Conservation (phyloP, 2,888 invertebrate species). For the Formica aserva region DNA sequence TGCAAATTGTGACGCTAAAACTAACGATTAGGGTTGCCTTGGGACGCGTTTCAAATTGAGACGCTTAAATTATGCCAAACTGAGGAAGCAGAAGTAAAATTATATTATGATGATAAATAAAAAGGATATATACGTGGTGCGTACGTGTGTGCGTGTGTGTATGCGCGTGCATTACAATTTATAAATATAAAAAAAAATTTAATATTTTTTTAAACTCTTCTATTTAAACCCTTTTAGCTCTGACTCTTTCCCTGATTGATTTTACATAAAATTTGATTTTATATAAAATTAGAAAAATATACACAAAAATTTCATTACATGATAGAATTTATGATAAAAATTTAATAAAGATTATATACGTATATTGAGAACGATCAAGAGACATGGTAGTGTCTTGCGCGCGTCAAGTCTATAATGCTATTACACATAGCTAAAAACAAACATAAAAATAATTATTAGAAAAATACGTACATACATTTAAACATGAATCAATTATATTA, state of each 20-base stretch:
- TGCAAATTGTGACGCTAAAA: conserved; percentile 62
- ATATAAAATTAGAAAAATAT: not conserved
- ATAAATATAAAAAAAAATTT: not conserved
- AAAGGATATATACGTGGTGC: not conserved
- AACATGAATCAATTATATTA: too few species aligned
- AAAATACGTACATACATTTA: too few species aligned
- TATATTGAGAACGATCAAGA: not conserved
- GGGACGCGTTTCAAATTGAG: not conserved
- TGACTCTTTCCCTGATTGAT: not conserved
- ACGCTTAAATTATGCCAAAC: conserved; percentile 3
- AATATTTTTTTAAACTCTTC: not conserved
- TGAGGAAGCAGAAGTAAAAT: not conserved
- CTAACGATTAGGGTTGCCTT: conserved; percentile 49
- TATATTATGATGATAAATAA: not conserved
- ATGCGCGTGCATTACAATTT: not conserved
- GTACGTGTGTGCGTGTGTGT: too few species aligned
- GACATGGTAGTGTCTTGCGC: too few species aligned
- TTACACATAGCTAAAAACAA: not conserved
- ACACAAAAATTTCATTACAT: not conserved
- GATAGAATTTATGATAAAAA: not conserved
- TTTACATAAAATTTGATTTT: not conserved
- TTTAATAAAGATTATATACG: not conserved
- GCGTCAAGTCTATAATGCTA: too few species aligned
- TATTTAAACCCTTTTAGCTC: not conserved
- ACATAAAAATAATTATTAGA: not conserved